These are phyloP conservation scores for Euzophera pinguis DNA, from an alignment of 2,888 invertebrate species.

Conservation along the genomic window DNA sequence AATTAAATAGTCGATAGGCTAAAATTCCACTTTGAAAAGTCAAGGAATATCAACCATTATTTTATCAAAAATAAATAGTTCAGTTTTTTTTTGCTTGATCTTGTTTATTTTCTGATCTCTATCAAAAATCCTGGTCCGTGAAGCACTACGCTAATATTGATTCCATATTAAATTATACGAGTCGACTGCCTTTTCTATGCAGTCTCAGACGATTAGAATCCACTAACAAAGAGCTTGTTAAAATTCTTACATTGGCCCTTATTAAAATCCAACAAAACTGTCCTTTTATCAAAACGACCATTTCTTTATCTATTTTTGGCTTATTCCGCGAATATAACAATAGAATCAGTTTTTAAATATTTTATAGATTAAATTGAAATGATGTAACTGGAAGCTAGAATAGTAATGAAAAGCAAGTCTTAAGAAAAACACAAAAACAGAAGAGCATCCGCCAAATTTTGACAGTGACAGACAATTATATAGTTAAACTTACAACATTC, in stretches of 20 bases:
- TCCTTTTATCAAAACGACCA: constrained; percentile 21
- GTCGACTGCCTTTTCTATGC: constrained; percentile 10
- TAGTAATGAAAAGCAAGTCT: too few relatives aligned
- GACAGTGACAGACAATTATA: too few relatives aligned
- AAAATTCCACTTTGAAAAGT: too few relatives aligned
- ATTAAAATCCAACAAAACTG: constrained; percentile 59
- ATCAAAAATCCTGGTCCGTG: not conserved
- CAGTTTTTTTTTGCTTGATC: not conserved
- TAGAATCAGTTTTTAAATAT: constrained; percentile 13
- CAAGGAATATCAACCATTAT: too few relatives aligned
- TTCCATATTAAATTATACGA: constrained; percentile 5
- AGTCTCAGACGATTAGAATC: constrained; percentile 34
- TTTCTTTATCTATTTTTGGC: constrained; percentile 20
- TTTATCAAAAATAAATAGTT: too few relatives aligned
- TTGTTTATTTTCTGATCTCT: not conserved
- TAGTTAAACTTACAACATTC: too few relatives aligned
- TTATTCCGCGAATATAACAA: constrained; percentile 14
- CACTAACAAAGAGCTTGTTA: constrained; percentile 71
- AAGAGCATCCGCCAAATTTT: too few relatives aligned
- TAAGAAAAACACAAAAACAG: too few relatives aligned
- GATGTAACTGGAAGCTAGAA: too few relatives aligned
- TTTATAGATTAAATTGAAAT: not conserved
- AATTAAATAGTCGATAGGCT: too few relatives aligned
- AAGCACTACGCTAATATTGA: not conserved
- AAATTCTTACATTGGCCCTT: constrained; percentile 60